Percentiles rank a stretch among this genome's conserved stretches.
Conservation (phyloP, 1,140 invertebrate species). For the Oryzaephilus surinamensis region DNA sequence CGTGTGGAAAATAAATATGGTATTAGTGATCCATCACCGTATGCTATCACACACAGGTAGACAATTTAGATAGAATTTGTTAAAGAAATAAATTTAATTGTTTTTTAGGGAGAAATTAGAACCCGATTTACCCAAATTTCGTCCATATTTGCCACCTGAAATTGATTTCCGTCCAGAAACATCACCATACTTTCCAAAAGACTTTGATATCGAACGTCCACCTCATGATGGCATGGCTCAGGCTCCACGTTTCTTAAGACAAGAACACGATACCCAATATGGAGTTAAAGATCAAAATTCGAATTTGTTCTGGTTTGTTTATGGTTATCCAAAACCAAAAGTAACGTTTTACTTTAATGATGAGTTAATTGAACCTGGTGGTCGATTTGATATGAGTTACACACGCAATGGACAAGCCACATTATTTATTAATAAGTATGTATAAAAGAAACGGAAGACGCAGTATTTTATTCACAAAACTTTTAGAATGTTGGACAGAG, state of each 20-base stretch:
- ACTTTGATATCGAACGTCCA: conserved; percentile 80
- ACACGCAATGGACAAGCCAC: conserved; percentile 82
- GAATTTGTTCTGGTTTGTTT: conserved; percentile 84
- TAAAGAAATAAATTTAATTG: neutral
- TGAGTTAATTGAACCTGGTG: conserved; percentile 66
- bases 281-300: conserved; percentile 80
- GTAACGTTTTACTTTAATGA: conserved; percentile 83
- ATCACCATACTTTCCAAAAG: conserved; percentile 80
- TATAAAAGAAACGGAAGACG: conserved; percentile 12
- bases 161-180: conserved; percentile 77
- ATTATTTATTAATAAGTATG: conserved; percentile 71
- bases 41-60: conserved; percentile 61
- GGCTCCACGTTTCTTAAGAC: conserved; percentile 70
- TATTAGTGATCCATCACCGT: conserved; percentile 91
- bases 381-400: conserved; percentile 73
- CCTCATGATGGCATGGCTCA: conserved; percentile 74
- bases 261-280: conserved; percentile 75
- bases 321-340: conserved; percentile 84
- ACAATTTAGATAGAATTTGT: neutral
- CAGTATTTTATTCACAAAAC: conserved; percentile 2
- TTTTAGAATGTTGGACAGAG: conserved; percentile 70
- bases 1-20: conserved; percentile 94
- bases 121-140: conserved; percentile 66
- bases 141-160: conserved; percentile 68
- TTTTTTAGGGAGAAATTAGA: conserved; percentile 57